Percentiles rank a stretch among this genome's conserved stretches.
Conservation (phyloP, 2,797 vertebrate genomes). For the Melanitta fusca region DNA sequence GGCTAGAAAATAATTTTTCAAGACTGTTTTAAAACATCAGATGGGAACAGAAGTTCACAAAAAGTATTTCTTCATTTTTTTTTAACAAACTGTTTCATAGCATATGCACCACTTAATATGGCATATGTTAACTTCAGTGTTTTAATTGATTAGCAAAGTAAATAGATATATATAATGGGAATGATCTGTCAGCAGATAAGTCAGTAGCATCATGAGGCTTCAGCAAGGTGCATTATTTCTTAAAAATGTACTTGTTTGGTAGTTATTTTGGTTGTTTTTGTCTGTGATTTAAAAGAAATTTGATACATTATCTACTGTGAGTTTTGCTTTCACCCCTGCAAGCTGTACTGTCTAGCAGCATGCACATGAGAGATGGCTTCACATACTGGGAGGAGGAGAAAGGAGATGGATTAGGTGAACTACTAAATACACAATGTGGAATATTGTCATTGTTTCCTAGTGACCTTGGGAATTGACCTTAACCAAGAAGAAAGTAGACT, state of each 20-base stretch:
- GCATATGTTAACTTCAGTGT: conserved; percentile 78
- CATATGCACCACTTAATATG: conserved; percentile 77
- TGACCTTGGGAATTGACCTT: not conserved
- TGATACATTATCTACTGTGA: not conserved
- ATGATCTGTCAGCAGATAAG: conserved; percentile 69
- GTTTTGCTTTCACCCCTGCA: conserved; percentile 24
- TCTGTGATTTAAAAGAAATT: conserved; percentile 6
- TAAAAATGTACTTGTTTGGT: not conserved
- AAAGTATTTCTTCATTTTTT: conserved; percentile 65
- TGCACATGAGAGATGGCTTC: conserved; percentile 17
- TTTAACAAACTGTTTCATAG: conserved; percentile 75
- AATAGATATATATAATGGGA: conserved; percentile 71
- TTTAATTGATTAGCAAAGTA: conserved; percentile 79
- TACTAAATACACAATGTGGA: conserved; percentile 15
- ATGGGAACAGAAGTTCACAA: conserved; percentile 76
- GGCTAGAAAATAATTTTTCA: conserved; percentile 69
- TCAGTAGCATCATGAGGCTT: conserved; percentile 55
- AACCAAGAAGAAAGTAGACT: not conserved
- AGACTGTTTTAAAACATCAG: conserved; percentile 76
- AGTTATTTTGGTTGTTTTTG: conserved; percentile 22
- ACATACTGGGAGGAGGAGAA: not conserved
- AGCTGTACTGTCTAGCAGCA: conserved; percentile 23
- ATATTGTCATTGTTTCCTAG: not conserved
- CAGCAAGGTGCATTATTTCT: conserved; percentile 64
- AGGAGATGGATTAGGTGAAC: not conserved